Conservation (phyloP, 2,888 invertebrate genomes). For the Perizoma affinitatum region DNA sequence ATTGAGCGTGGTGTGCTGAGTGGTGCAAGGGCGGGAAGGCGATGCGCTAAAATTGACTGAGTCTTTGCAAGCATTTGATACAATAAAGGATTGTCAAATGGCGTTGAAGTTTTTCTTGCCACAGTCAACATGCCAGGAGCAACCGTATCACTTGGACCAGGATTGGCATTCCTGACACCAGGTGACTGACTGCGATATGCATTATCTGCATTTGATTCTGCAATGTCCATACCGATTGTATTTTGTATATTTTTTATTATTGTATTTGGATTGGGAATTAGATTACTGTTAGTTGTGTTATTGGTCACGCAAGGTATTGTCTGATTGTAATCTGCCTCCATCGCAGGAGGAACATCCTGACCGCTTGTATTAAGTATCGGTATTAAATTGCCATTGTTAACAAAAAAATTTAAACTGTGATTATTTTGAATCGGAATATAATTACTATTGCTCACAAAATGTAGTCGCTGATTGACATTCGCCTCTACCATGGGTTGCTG, state of each 20-base stretch:
- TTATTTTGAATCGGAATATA: neutral
- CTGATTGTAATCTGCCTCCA: too few species aligned
- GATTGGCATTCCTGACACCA: too few species aligned
- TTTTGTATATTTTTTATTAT: too few species aligned
- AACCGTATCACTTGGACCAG: neutral
- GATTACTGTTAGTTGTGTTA: too few species aligned
- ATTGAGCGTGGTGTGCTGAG: neutral
- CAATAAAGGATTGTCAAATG: conserved; percentile 6
- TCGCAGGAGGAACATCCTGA: too few species aligned
- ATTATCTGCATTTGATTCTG: too few species aligned
- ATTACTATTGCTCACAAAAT: neutral
- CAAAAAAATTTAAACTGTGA: neutral
- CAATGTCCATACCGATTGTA: too few species aligned
- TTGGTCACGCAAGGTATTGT: too few species aligned
- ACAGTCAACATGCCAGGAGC: neutral
- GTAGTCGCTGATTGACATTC: neutral
- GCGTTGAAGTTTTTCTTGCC: neutral
- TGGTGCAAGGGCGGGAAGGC: neutral
- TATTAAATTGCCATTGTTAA: too few species aligned
- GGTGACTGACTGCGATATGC: too few species aligned
- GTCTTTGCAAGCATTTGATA: conserved; percentile 1
- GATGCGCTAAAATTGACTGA: neutral
- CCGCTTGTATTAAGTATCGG: conserved; percentile 1
- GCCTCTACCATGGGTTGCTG: too few species aligned
- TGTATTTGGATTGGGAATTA: too few species aligned